Percentiles rank a stretch among this genome's conserved stretches.
These are phyloP conservation scores for Pissodes strobi DNA, from an alignment of 1,140 invertebrate species.

Conservation along the genomic window DNA sequence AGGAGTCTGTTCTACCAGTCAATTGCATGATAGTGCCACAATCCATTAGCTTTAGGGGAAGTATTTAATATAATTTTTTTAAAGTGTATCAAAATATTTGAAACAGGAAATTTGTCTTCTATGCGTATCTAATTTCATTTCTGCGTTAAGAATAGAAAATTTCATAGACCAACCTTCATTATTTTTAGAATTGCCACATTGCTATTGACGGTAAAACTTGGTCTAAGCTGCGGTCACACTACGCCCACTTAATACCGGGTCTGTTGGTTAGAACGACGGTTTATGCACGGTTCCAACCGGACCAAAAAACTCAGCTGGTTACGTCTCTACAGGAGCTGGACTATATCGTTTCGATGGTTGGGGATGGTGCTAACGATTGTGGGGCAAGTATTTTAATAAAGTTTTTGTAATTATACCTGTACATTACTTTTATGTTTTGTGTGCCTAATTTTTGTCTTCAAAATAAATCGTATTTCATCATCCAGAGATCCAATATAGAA, in stretches of 20 bases:
- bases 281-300: conserved; percentile 94
- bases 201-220: conserved; percentile 77
- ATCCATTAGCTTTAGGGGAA: no score
- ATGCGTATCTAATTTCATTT: no score
- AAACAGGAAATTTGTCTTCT: no score
- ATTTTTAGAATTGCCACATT: conserved; percentile 59
- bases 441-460: background rate
- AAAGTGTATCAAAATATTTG: no score
- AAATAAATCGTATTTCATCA: no score
- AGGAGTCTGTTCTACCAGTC: no score
- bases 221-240: conserved; percentile 67
- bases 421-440: background rate
- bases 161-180: background rate
- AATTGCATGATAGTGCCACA: no score
- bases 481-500: no score
- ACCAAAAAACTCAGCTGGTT: conserved; percentile 93
- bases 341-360: conserved; percentile 89
- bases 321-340: conserved; percentile 82
- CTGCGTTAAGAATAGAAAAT: no score
- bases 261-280: conserved; percentile 78
- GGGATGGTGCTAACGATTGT: conserved; percentile 92
- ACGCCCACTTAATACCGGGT: conserved; percentile 70
- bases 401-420: no score
- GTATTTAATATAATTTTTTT: conserved; percentile 9
- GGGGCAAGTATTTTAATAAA: conserved; percentile 58